Conservation (phyloP, 2,113 vertebrate genomes). For the Psettodes erumei region DNA sequence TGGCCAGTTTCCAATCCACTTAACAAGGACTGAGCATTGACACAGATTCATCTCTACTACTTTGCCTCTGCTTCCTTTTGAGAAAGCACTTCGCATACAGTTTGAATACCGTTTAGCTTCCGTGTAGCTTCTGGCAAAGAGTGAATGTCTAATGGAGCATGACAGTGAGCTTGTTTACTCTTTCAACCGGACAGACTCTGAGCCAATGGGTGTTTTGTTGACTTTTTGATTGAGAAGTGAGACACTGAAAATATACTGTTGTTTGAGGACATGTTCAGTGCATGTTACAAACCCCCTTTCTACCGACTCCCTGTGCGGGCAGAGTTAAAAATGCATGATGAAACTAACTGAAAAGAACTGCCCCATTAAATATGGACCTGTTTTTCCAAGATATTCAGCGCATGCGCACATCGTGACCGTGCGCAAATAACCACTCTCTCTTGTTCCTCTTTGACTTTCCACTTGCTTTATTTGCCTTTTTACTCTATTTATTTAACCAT, state of each 20-base stretch:
- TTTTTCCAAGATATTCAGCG: slow-evolving; percentile 24
- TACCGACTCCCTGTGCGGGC: not conserved
- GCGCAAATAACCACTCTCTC: slow-evolving; percentile 26
- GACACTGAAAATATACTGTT: not conserved
- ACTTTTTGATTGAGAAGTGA: not conserved
- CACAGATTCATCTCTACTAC: not conserved
- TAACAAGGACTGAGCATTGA: not conserved
- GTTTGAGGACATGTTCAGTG: not conserved
- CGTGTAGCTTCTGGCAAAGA: not conserved
- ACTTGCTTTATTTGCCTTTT: not conserved
- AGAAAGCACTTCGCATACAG: slow-evolving; percentile 24
- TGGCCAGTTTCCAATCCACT: too few relatives aligned
- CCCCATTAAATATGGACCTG: slow-evolving; percentile 12
- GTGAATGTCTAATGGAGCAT: slow-evolving; percentile 23
- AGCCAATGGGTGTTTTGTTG: slow-evolving; percentile 6
- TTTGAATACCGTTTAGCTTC: too few relatives aligned
- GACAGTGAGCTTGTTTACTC: slow-evolving; percentile 39
- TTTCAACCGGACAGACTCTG: slow-evolving; percentile 1
- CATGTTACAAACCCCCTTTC: not conserved
- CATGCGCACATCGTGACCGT: slow-evolving; percentile 24
- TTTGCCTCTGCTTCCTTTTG: not conserved
- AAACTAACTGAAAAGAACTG: not conserved
- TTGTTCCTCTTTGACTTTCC: not conserved
- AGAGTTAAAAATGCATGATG: not conserved
- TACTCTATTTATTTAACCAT: not conserved